Base-by-base conservation (phyloP, 2,113 vertebrate genomes). In the Uropsilus gracilis region DNA sequence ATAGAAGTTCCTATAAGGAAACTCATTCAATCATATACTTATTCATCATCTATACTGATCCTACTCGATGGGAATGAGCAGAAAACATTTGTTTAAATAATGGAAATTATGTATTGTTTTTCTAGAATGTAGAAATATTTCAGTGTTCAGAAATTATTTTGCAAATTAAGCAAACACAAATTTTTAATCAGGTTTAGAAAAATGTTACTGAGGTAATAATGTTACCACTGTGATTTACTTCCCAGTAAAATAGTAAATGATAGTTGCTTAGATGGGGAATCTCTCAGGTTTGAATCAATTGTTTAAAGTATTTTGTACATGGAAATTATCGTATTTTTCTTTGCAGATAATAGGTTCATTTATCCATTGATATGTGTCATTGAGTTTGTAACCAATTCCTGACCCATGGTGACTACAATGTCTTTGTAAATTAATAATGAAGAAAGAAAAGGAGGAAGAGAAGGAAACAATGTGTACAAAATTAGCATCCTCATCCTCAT, bases 41-140 rank as follows among this genome's bases (percentile, higher is more conserved):
- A 69, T 48, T 46, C 37, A 48, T 75, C 61, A 48, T 12, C 32
- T 57, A 30, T 2, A 37, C 44, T 39, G 37, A 81, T 28, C n/a
- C 59, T 86, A 20, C 11, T 66, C 39, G n/a, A 50, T 50, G 83
- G 20, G 18, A 72, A 73, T 78, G n/a, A 72, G 28, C 46, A 72
- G 46, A 57, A 50, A 86, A 83, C 11, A 22, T 22, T 44, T 94
- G 37, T 34, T 66, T 30, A 89, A 84, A 63, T 85, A 37, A 61
- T 76, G 28, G 42, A 73, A 92, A 68, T 78, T 46, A 32, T 77
- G n/a, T n/a, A n/a, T n/a, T n/a, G n/a, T n/a, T n/a, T 90, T 82
- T 48, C 26, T 92, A 77, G 50, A 77, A 61, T 11, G 34, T 86
- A 44, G 32, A 86, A n/a, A 9, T 78, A 50, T 46, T 90, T 86